phyloP scores from a whole-genome alignment of 2,797 vertebrate species.

The Vespertilio murinus region DNA sequence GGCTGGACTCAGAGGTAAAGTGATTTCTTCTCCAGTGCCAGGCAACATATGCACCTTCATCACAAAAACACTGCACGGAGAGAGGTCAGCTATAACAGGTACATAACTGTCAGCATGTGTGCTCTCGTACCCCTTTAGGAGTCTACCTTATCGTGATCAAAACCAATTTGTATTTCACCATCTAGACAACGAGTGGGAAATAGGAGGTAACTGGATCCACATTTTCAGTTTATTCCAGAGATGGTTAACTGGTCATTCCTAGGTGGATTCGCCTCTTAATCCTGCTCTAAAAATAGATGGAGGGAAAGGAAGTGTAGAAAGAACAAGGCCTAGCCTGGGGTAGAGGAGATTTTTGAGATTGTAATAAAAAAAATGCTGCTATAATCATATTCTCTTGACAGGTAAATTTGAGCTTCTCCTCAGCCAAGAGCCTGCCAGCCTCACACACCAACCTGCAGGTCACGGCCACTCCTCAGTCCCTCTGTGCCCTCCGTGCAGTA shows the following conservation, averaged over 20 bases:
- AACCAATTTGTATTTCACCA: not conserved
- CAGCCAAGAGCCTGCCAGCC: conserved; percentile 85
- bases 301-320: not conserved
- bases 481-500: conserved; percentile 91
- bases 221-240: not conserved
- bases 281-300: not conserved
- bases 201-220: not conserved
- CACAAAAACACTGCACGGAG: not conserved
- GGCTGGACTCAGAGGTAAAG: not conserved
- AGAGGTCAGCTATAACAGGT: not conserved
- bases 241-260: not conserved
- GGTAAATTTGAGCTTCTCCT: conserved; percentile 88
- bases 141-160: not conserved
- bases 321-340: not conserved
- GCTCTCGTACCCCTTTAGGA: not conserved
- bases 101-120: not conserved
- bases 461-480: conserved; percentile 84
- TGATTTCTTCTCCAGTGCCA: not conserved
- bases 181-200: not conserved
- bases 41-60: not conserved
- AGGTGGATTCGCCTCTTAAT: not conserved
- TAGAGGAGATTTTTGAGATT: not conserved
- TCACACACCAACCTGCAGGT: conserved; percentile 84
- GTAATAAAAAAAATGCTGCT: not conserved
- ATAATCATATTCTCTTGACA: conserved; percentile 71